Conservation (phyloP, 2,888 invertebrate genomes). For the Drosophila subsilvestris region DNA sequence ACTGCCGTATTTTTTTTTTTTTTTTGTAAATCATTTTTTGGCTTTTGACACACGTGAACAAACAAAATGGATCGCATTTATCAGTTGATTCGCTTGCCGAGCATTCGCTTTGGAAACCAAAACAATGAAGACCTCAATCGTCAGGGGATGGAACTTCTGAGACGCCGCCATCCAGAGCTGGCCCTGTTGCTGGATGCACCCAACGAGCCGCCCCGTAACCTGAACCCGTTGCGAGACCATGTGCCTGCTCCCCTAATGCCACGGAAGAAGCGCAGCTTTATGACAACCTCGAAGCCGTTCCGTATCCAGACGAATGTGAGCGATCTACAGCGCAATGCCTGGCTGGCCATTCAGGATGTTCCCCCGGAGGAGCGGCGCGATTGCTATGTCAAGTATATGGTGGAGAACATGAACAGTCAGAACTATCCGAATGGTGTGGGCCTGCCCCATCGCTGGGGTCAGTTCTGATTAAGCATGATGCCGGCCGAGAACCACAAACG, state of each 20-base stretch:
- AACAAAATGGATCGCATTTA: slow-evolving; percentile 8
- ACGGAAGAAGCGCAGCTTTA: slow-evolving; percentile 64
- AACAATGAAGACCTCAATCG: slow-evolving; percentile 13
- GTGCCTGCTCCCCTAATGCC: slow-evolving; percentile 8
- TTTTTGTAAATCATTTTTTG: background rate
- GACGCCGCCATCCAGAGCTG: slow-evolving; percentile 38
- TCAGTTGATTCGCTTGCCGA: slow-evolving; percentile 20
- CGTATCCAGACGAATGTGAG: slow-evolving; percentile 50
- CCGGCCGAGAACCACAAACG: background rate
- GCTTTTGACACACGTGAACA: background rate
- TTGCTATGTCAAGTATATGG: slow-evolving; percentile 64
- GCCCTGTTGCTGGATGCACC: slow-evolving; percentile 60
- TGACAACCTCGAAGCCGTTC: slow-evolving; percentile 54
- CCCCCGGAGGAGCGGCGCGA: slow-evolving; percentile 54
- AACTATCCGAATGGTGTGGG: slow-evolving; percentile 72
- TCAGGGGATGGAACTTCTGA: slow-evolving; percentile 40
- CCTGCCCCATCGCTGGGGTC: slow-evolving; percentile 62
- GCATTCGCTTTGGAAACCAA: slow-evolving; percentile 18
- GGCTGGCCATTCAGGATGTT: slow-evolving; percentile 46
- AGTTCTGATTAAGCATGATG: slow-evolving; percentile 46
- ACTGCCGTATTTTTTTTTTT: slow-evolving; percentile 61
- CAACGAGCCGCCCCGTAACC: slow-evolving; percentile 59
- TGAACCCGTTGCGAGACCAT: slow-evolving; percentile 38
- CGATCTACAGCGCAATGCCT: slow-evolving; percentile 49
- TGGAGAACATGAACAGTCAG: slow-evolving; percentile 61